Conservation (phyloP, 2,888 invertebrate species). For the Stegophylla sp. region DNA sequence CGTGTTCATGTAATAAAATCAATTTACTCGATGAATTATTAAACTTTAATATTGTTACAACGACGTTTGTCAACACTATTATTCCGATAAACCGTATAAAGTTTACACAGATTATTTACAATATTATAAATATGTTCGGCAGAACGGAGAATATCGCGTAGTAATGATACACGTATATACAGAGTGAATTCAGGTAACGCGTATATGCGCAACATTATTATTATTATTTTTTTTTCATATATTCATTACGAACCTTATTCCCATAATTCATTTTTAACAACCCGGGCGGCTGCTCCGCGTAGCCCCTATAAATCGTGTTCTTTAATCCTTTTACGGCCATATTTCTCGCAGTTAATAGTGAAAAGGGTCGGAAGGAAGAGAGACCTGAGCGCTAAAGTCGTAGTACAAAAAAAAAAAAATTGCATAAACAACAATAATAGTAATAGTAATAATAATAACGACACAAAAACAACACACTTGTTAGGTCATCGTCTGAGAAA, state of each 20-base stretch:
- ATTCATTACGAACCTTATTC: slow-evolving; percentile 56
- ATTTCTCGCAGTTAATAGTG: slow-evolving; percentile 53
- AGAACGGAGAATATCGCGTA: too few relatives aligned
- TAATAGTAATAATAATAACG: slow-evolving; percentile 6
- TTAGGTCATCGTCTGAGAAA: slow-evolving; percentile 15
- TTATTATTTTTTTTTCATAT: slow-evolving; percentile 44
- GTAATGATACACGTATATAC: not conserved
- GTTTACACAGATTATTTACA: too few relatives aligned
- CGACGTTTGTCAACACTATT: too few relatives aligned
- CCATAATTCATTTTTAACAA: slow-evolving; percentile 59
- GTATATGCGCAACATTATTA: not conserved
- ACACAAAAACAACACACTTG: slow-evolving; percentile 29
- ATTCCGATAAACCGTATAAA: too few relatives aligned
- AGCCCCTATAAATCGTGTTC: slow-evolving; percentile 55
- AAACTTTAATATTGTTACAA: too few relatives aligned
- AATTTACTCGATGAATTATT: too few relatives aligned
- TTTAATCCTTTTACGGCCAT: slow-evolving; percentile 57
- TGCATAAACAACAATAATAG: slow-evolving; percentile 1
- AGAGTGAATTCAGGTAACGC: slow-evolving; percentile 18
- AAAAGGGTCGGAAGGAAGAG: slow-evolving; percentile 49
- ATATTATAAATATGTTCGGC: too few relatives aligned
- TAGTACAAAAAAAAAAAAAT: slow-evolving; percentile 31
- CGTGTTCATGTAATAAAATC: too few relatives aligned
- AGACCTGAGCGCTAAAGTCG: slow-evolving; percentile 33
- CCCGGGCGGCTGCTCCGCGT: slow-evolving; percentile 30